phyloP scores from a whole-genome alignment of 1,140 invertebrate species.

The Bombus consobrinus region DNA sequence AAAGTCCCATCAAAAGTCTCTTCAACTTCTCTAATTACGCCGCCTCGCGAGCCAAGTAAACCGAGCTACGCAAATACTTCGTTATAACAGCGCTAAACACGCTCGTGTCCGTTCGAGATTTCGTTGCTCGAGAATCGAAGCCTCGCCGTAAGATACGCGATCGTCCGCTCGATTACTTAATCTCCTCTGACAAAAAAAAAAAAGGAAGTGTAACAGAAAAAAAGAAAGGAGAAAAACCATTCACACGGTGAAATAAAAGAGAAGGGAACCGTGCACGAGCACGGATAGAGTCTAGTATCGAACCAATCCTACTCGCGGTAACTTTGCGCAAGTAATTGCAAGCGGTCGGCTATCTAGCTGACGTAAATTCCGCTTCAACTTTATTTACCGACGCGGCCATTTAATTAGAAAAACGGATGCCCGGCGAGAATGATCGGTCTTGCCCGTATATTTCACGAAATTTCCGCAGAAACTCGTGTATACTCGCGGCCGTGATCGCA shows the following conservation, averaged over 20 bases:
- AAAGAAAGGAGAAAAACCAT: too few species aligned
- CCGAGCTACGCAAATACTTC: conserved; percentile 48
- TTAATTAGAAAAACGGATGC: conserved; percentile 48
- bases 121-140: background rate
- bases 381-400: conserved; percentile 41
- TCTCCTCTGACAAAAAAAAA: background rate
- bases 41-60: conserved; percentile 49
- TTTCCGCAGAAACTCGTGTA: background rate
- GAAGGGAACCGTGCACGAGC: background rate
- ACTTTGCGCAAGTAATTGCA: conserved; percentile 38
- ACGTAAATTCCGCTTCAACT: conserved; percentile 36
- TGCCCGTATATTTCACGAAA: background rate
- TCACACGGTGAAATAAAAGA: background rate
- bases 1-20: conserved; percentile 47
- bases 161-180: conserved; percentile 1
- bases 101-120: background rate
- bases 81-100: conserved; percentile 39
- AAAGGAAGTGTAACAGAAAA: background rate
- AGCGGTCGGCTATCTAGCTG: conserved; percentile 15
- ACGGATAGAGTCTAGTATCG: background rate
- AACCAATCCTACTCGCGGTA: conserved; percentile 9
- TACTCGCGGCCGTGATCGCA: background rate
- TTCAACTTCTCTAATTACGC: conserved; percentile 53
- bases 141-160: background rate
- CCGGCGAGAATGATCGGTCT: conserved; percentile 20